Base-by-base conservation (phyloP, 2,797 vertebrate genomes). In the Hozukius guyotensis region DNA sequence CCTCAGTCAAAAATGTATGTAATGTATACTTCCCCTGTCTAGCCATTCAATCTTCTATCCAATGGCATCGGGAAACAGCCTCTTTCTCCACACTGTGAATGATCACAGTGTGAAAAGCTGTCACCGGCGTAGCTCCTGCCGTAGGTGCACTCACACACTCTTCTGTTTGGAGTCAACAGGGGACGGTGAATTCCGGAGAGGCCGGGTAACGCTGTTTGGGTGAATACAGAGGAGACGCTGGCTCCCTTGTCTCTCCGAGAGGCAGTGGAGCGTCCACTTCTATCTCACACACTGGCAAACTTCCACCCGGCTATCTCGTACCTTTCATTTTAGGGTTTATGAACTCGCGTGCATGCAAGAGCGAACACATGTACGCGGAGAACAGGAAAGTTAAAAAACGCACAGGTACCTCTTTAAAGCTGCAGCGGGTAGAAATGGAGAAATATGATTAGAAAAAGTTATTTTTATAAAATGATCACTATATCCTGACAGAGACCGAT, bases 291-390 rank as follows among this genome's bases (percentile, higher is more conserved):
- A 18, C 86, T 91, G 87, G 89, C 89, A 77, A 74, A 72, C 88
- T 69, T 89, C 87, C 86, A 82, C 82, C 78, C 90, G 27, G 85
- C 89, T 92, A 89, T 91, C 92, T 92, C 83, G 78, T 86, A 83
- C 84, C 88, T 93, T 93, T 92, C 90, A 91, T 93, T 94, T 92
- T 85, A 85, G 86, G 90, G 77, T 88, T 91, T 89, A 89, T 91
- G 83, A 92, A 91, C 90, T 92, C 55, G 68, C 78, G 29, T 83
- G 89, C 89, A 93, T 90, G 89, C 89, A 91, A 89, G 91, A 93
- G 87, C 4, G 69, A 87, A 36, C 92, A 88, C 92, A n/a, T 14
- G 86, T 86, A 89, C 8, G 31, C 7, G 31, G 80, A 78, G 66
- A 81, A 69, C 72, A 57, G 85, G 36, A 88, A 89, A 88, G 83